phyloP scores from a whole-genome alignment of 2,888 invertebrate species.

The Trilocha varians region DNA sequence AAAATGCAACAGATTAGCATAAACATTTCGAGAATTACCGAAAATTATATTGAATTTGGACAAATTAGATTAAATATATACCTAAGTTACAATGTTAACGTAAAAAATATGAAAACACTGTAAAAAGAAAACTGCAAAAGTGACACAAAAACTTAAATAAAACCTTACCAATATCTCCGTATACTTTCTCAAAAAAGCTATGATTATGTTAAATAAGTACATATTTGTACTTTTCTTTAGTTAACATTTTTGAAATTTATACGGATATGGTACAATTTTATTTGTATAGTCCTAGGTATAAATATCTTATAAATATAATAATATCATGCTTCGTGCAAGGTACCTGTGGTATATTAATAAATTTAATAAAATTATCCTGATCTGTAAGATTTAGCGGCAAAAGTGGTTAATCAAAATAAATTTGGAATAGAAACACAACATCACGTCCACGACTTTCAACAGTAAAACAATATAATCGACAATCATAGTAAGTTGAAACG shows the following conservation, averaged over 20 bases:
- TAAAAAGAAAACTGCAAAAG: conserved; percentile 5
- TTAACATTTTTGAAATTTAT: too few species aligned
- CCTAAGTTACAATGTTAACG: not conserved
- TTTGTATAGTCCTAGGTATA: not conserved
- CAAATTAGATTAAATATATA: too few species aligned
- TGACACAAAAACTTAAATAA: not conserved
- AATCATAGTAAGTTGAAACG: not conserved
- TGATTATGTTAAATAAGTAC: too few species aligned
- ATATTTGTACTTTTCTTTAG: too few species aligned
- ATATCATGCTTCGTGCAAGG: conserved; percentile 10
- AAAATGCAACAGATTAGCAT: too few species aligned
- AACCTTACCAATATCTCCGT: not conserved
- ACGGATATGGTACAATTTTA: not conserved
- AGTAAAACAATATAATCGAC: not conserved
- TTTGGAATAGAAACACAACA: not conserved
- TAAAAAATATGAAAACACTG: conserved; percentile 3
- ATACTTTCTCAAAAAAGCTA: not conserved
- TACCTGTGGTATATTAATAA: conserved; percentile 3
- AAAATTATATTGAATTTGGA: too few species aligned
- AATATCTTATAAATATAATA: not conserved
- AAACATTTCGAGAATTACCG: too few species aligned
- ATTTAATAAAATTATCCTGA: not conserved
- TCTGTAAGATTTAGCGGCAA: not conserved
- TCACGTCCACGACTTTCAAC: not conserved
- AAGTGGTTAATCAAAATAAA: not conserved